Conservation (phyloP, 2,113 vertebrate genomes). For the Miniopterus natalensis region DNA sequence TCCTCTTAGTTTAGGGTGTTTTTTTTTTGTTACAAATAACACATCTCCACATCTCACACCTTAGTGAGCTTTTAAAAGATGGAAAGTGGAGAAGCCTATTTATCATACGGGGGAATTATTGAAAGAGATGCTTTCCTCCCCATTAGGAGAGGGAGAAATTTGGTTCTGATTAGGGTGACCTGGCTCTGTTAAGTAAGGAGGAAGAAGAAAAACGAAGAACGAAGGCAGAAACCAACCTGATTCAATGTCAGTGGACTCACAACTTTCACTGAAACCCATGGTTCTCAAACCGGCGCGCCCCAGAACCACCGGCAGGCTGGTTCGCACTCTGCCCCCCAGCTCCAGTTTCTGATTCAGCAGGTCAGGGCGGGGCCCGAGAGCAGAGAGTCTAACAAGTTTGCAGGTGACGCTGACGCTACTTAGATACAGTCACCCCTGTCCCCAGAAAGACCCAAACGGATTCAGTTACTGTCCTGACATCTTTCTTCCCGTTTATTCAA, state of each 20-base stretch:
- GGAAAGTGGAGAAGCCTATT: background rate
- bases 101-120: background rate
- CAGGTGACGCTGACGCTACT: background rate
- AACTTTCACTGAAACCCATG: background rate
- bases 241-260: background rate
- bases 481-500: background rate
- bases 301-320: accelerated
- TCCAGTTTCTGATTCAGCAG: background rate
- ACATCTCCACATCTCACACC: background rate
- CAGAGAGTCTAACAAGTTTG: background rate
- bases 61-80: background rate
- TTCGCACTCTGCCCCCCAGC: accelerated
- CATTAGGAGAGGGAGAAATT: background rate
- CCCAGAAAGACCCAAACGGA: background rate
- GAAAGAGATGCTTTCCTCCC: background rate
- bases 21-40: too few species aligned
- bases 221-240: background rate
- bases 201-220: background rate
- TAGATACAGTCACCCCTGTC: accelerated
- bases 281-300: accelerated
- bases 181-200: background rate
- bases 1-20: background rate
- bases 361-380: background rate
- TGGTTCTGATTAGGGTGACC: background rate
- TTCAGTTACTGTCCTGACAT: background rate